phyloP scores from a whole-genome alignment of 2,888 invertebrate species.

The Ophion slaviceki region DNA sequence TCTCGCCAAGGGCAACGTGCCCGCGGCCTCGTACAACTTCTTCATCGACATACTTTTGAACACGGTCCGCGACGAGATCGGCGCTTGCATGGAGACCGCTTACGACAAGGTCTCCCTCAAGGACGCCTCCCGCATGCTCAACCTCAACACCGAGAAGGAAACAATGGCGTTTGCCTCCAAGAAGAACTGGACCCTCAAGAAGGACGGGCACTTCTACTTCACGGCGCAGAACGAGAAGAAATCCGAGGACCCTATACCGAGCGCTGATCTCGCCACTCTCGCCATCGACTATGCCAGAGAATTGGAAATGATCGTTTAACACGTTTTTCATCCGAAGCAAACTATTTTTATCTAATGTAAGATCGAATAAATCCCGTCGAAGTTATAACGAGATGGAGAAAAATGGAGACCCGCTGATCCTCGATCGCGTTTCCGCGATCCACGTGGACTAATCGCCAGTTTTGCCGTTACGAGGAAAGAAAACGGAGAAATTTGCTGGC shows the following conservation, averaged over 20 bases:
- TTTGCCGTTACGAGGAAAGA: no score
- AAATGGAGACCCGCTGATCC: neutral
- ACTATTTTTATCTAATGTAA: conserved; percentile 50
- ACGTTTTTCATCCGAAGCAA: conserved; percentile 43
- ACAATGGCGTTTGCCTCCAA: conserved; percentile 92
- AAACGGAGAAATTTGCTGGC: no score
- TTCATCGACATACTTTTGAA: conserved; percentile 98
- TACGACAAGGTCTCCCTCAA: conserved; percentile 94
- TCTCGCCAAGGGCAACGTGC: conserved; percentile 94
- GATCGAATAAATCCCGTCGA: conserved; percentile 12
- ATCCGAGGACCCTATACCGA: conserved; percentile 92
- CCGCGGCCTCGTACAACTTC: conserved; percentile 97
- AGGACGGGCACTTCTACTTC: conserved; percentile 93
- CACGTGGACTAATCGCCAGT: no score
- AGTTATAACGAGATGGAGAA: neutral
- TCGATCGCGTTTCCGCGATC: no score
- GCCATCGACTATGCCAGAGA: conserved; percentile 98
- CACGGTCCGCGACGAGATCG: conserved; percentile 98
- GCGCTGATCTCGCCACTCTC: conserved; percentile 95
- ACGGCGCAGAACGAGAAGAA: conserved; percentile 90
- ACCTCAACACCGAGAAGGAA: conserved; percentile 91
- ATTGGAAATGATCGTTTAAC: conserved; percentile 99
- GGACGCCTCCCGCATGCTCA: conserved; percentile 95
- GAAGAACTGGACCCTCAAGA: conserved; percentile 92
- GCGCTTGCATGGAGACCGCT: conserved; percentile 97